Evolutionary conservation across 1,140 invertebrate genomes (phyloP), one percentile per base, ranked within the genome.

Genomic region (Mesaphorura yosii): DNA sequence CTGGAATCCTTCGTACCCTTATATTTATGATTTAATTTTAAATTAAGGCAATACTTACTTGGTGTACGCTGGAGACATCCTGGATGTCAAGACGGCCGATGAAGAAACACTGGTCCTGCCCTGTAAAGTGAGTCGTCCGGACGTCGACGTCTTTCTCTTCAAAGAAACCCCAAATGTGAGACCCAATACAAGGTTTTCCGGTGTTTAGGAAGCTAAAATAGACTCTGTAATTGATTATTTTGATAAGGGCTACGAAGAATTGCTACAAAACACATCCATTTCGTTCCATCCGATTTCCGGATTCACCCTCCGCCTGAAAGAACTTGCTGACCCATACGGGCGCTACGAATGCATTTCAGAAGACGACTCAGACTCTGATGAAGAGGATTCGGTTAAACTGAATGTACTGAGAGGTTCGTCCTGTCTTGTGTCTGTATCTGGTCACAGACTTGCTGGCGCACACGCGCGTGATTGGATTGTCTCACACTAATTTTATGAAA

Each of bases 321-420:
- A n/a, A 12, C 19, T 46, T 2, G 1, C 5, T 10, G 25, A 51
- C 6, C 29, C 48, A n/a, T 47, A 56, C 37, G 54, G 40, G 2
- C 48, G 41, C 17, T 56, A 56, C 31, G 31, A 44, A 7, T 56
- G 54, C 17, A 47, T 20, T 7, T 44, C 54, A 19, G 41, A 51
- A 10, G 48, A 51, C 23, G 54, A 56, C 28, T 41, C 19, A 10
- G 25, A 31, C 20, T 29, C 25, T 5, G 5, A 12, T 26, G 46
- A 48, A 12, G 27, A 51, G 37, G 54, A 56, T 27, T 45, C 28
- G 4, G 48, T 56, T 19, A 4, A 15, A 7, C 14, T 56, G 1
- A 46, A 46, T 28, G 54, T 56, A 12, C 17, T 29, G 0, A 40
- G 6, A 12, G 54, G 54, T 56, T n/a, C n/a, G n/a, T n/a, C n/a